Evolutionary conservation across 2,797 vertebrate genomes (phyloP).

Genomic region (Furcifer pardalis): DNA sequence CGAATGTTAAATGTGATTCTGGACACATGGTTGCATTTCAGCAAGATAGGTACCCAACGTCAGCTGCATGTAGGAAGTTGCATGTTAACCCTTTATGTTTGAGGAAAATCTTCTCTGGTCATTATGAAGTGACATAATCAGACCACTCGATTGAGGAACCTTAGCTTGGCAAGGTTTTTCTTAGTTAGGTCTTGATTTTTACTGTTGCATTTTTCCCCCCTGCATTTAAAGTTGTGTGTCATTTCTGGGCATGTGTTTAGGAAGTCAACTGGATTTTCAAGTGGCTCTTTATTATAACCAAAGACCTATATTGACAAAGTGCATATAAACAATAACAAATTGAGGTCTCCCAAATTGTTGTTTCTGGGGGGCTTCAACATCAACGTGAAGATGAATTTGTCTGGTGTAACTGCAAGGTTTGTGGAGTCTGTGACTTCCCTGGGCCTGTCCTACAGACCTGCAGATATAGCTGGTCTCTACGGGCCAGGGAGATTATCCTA

Average conservation of each 20-base stretch:
- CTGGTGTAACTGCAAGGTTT: too few relatives aligned
- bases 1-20: not conserved
- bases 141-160: not conserved
- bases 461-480: too few relatives aligned
- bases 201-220: too few relatives aligned
- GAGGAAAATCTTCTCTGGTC: not conserved
- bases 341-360: too few relatives aligned
- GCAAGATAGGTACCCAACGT: not conserved
- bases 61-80: not conserved
- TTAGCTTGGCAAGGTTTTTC: not conserved
- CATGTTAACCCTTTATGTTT: not conserved
- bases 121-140: not conserved
- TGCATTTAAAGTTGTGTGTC: not conserved
- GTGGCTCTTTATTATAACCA: not conserved
- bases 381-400: too few relatives aligned
- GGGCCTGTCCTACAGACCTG: too few relatives aligned
- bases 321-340: not conserved
- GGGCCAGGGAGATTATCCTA: too few relatives aligned
- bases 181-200: not conserved
- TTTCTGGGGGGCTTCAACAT: too few relatives aligned
- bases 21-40: not conserved
- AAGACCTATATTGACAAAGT: not conserved
- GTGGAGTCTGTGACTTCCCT: too few relatives aligned
- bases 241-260: not conserved
- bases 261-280: not conserved